Conservation (phyloP, 2,888 invertebrate species). For the Diaperis boleti region DNA sequence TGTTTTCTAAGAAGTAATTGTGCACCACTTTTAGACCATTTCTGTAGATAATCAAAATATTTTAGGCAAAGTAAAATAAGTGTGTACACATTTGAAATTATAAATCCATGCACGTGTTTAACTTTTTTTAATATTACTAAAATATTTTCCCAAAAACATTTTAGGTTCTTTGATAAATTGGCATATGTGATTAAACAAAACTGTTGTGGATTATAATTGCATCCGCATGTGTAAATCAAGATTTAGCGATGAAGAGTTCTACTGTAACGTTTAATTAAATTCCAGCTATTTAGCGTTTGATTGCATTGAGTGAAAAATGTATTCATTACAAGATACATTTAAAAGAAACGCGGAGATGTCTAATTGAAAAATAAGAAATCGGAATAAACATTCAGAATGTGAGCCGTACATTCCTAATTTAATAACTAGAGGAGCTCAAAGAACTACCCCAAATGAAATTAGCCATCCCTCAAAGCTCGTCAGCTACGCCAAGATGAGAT, state of each 20-base stretch:
- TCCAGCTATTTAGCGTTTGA: slow-evolving; percentile 21
- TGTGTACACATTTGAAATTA: too few relatives aligned
- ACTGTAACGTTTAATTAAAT: slow-evolving; percentile 39
- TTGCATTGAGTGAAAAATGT: slow-evolving; percentile 29
- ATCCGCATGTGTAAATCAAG: not conserved
- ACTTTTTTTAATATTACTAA: too few relatives aligned
- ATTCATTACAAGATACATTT: slow-evolving; percentile 23
- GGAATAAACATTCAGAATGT: slow-evolving; percentile 38
- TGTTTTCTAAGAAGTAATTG: too few relatives aligned
- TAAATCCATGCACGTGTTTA: too few relatives aligned
- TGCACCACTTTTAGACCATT: too few relatives aligned
- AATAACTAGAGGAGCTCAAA: slow-evolving; percentile 41
- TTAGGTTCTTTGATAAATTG: too few relatives aligned
- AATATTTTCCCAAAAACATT: too few relatives aligned
- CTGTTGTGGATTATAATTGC: not conserved
- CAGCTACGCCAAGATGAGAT: slow-evolving; percentile 59
- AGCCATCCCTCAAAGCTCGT: slow-evolving; percentile 49
- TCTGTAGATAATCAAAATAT: too few relatives aligned
- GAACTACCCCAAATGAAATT: slow-evolving; percentile 44
- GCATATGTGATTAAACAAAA: too few relatives aligned
- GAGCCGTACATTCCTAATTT: slow-evolving; percentile 40
- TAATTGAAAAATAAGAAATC: slow-evolving; percentile 37
- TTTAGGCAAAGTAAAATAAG: too few relatives aligned
- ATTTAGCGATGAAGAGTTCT: not conserved
- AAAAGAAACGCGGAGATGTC: slow-evolving; percentile 16